Percentiles rank a stretch among this genome's conserved stretches.
These are phyloP conservation scores for Hymenochirus boettgeri DNA, from an alignment of 2,113 vertebrate genomes.

Conservation along the genomic window DNA sequence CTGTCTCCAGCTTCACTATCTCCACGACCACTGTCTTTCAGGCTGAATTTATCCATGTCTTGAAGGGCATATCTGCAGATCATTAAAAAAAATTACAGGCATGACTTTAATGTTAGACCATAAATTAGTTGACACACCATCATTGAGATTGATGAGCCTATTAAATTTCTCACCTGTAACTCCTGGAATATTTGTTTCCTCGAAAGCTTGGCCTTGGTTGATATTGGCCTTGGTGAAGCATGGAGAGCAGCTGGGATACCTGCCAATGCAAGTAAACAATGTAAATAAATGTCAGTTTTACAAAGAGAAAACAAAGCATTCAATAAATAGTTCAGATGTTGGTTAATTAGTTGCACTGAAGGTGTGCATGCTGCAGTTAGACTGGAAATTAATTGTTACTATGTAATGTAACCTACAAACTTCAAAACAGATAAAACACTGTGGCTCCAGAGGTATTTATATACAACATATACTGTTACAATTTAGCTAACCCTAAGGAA, in stretches of 20 bases:
- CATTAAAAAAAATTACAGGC: conserved; percentile 36
- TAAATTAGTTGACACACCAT: background rate
- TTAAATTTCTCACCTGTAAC: conserved; percentile 83
- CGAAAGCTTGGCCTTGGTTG: conserved; percentile 97
- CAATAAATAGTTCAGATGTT: background rate
- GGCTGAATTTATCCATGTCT: conserved; percentile 98
- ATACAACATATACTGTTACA: too few species aligned
- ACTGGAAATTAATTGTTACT: background rate
- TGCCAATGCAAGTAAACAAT: conserved; percentile 69
- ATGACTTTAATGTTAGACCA: background rate
- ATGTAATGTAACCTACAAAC: too few species aligned
- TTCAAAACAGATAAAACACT: too few species aligned
- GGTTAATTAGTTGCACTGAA: too few species aligned
- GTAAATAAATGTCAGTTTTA: background rate
- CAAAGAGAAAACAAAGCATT: conserved; percentile 1
- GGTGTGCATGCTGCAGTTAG: background rate
- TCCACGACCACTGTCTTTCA: conserved; percentile 96
- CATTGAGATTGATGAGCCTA: background rate
- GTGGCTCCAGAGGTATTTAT: too few species aligned
- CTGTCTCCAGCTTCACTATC: conserved; percentile 98
- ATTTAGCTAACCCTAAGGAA: too few species aligned
- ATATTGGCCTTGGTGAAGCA: conserved; percentile 98
- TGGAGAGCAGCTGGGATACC: conserved; percentile 98
- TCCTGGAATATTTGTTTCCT: conserved; percentile 97
- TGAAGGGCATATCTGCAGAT: conserved; percentile 85